Conservation (phyloP, 2,888 invertebrate species). For the Perithous albicinctus region DNA sequence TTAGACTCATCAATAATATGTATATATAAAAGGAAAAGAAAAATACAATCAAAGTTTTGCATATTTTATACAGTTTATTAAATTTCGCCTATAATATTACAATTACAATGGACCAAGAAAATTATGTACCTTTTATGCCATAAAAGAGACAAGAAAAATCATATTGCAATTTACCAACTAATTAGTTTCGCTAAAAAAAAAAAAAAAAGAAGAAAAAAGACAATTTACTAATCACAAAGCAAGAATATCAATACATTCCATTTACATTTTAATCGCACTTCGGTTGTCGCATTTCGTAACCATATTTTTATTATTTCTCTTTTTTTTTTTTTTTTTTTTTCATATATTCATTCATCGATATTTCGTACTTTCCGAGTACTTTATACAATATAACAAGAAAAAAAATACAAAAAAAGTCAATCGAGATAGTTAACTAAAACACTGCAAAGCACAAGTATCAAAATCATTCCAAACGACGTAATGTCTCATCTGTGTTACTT, state of each 20-base stretch:
- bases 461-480: constrained; percentile 62
- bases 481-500: neutral
- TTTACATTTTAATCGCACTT: constrained; percentile 30
- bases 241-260: constrained; percentile 62
- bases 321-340: too few species aligned
- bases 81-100: constrained; percentile 63
- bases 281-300: constrained; percentile 10
- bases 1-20: constrained; percentile 13
- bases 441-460: constrained; percentile 31
- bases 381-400: constrained; percentile 24
- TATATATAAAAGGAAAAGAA: constrained; percentile 32
- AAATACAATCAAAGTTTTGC: constrained; percentile 43
- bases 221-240: constrained; percentile 44
- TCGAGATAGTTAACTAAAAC: constrained; percentile 20
- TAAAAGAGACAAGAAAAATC: constrained; percentile 58
- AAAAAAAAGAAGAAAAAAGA: constrained; percentile 32
- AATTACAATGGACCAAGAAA: constrained; percentile 67
- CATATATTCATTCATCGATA: neutral
- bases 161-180: constrained; percentile 37
- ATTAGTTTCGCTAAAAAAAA: constrained; percentile 34
- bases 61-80: constrained; percentile 63
- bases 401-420: neutral
- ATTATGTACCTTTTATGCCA: constrained; percentile 63
- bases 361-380: constrained; percentile 20
- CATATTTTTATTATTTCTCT: neutral